phyloP scores from a whole-genome alignment of 2,888 invertebrate genomes.

The Thalpophila matura region DNA sequence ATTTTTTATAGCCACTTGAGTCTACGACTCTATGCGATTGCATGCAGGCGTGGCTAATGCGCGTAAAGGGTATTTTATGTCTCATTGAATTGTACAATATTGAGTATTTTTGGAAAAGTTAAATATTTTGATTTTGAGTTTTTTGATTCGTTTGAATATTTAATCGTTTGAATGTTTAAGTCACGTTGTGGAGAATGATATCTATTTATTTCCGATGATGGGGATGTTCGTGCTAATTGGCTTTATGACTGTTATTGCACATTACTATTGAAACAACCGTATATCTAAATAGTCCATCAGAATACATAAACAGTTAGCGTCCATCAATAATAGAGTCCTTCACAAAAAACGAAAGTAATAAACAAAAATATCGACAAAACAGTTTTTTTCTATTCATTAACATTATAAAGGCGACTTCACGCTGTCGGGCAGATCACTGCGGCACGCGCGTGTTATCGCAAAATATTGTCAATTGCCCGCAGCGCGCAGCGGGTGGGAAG shows the following conservation, averaged over 20 bases:
- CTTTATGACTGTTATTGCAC: too few species aligned
- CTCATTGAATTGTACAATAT: slow-evolving; percentile 48
- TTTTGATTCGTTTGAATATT: not conserved
- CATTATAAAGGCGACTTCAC: slow-evolving; percentile 60
- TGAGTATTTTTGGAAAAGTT: slow-evolving; percentile 8
- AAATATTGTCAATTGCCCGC: slow-evolving; percentile 77
- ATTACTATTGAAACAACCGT: too few species aligned
- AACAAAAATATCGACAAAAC: slow-evolving; percentile 15
- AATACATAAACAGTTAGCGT: too few species aligned
- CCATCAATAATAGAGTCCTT: too few species aligned
- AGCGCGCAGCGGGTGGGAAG: slow-evolving; percentile 73
- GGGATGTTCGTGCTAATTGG: too few species aligned
- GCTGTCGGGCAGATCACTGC: slow-evolving; percentile 64
- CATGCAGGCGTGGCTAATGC: slow-evolving; percentile 86
- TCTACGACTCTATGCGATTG: slow-evolving; percentile 64
- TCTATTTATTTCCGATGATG: too few species aligned
- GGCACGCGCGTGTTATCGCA: slow-evolving; percentile 74
- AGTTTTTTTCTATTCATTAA: slow-evolving; percentile 38
- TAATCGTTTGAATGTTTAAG: not conserved
- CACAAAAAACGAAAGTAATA: slow-evolving; percentile 4
- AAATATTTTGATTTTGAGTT: not conserved
- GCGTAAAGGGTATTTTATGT: slow-evolving; percentile 54
- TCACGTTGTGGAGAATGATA: too few species aligned
- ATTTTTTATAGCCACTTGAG: slow-evolving; percentile 81
- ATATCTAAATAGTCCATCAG: too few species aligned